Evolutionary conservation across 2,888 invertebrate species (phyloP).

Genomic region (Pasiphila rectangulata): DNA sequence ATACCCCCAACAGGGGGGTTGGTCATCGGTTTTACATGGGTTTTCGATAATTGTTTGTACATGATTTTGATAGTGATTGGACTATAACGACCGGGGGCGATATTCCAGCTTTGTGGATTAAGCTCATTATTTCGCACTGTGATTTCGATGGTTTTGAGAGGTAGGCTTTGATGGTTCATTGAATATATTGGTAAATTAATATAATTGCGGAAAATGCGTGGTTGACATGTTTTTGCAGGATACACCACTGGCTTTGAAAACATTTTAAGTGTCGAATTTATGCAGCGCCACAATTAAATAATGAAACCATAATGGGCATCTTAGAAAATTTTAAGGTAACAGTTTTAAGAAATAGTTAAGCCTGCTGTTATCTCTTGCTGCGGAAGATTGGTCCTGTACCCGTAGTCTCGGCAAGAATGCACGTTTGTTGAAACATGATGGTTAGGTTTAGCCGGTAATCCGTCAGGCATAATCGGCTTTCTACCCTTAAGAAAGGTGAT

Average conservation of each 20-base stretch:
- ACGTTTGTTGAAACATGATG: too few relatives aligned
- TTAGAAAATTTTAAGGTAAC: too few relatives aligned
- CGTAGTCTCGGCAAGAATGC: too few relatives aligned
- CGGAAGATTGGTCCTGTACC: too few relatives aligned
- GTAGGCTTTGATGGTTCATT: constrained; percentile 11
- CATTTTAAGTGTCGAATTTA: neutral
- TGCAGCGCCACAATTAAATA: neutral
- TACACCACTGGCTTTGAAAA: neutral
- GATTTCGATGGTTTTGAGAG: constrained; percentile 3
- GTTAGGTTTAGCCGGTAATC: too few relatives aligned
- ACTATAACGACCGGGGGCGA: constrained; percentile 17
- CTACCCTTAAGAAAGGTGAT: too few relatives aligned
- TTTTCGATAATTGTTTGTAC: constrained; percentile 34
- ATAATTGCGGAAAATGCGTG: neutral
- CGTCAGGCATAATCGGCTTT: too few relatives aligned
- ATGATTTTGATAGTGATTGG: constrained; percentile 34
- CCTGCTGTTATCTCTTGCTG: too few relatives aligned
- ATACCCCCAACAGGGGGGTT: constrained; percentile 14
- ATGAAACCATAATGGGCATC: too few relatives aligned
- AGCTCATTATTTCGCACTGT: constrained; percentile 18
- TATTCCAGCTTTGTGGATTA: constrained; percentile 19
- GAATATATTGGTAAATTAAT: constrained; percentile 1
- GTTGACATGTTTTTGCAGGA: neutral
- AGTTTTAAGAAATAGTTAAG: too few relatives aligned
- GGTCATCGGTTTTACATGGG: too few relatives aligned